Evolutionary conservation across 1,140 invertebrate species (phyloP).

Genomic region (Zaprionus capensis): DNA sequence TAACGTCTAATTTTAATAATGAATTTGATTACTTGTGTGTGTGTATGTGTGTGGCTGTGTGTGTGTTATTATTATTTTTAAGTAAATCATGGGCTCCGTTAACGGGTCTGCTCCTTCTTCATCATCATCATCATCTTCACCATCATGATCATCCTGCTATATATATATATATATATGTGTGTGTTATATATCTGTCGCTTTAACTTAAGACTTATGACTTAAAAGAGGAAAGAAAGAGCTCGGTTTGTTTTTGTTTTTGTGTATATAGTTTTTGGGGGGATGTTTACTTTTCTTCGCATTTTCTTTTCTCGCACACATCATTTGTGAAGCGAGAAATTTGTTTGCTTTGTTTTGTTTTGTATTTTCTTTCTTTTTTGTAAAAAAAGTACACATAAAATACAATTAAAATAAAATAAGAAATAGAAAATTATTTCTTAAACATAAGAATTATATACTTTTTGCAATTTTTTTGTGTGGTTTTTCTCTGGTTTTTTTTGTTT

Average conservation of each 20-base stretch:
- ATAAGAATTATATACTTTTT: slow-evolving; percentile 83
- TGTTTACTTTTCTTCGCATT: slow-evolving; percentile 67
- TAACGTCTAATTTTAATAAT: slow-evolving; percentile 83
- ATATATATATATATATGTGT: slow-evolving; percentile 3
- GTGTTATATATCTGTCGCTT: slow-evolving; percentile 31
- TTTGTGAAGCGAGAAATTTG: slow-evolving; percentile 19
- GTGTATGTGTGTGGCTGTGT: slow-evolving; percentile 42
- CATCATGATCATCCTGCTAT: slow-evolving; percentile 36
- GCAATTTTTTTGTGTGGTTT: slow-evolving; percentile 79
- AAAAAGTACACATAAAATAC: slow-evolving; percentile 84
- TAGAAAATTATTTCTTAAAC: slow-evolving; percentile 84
- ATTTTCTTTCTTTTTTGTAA: slow-evolving; percentile 82
- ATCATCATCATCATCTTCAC: slow-evolving; percentile 30
- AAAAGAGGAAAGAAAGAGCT: slow-evolving; percentile 76
- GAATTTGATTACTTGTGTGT: slow-evolving; percentile 57
- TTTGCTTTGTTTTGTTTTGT: slow-evolving; percentile 44
- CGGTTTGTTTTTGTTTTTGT: slow-evolving; percentile 67
- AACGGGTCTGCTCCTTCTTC: slow-evolving; percentile 38
- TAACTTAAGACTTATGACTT: slow-evolving; percentile 76
- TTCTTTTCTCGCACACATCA: slow-evolving; percentile 47
- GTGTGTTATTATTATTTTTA: slow-evolving; percentile 44
- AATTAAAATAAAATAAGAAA: slow-evolving; percentile 84
- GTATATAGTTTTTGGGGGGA: slow-evolving; percentile 74
- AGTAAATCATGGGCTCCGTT: slow-evolving; percentile 55
- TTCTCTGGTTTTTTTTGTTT: slow-evolving; percentile 64